A percentile compares a stretch with the other conserved stretches of the same genome.
Conservation (phyloP, 2,797 vertebrate species). For the Clamator glandarius region DNA sequence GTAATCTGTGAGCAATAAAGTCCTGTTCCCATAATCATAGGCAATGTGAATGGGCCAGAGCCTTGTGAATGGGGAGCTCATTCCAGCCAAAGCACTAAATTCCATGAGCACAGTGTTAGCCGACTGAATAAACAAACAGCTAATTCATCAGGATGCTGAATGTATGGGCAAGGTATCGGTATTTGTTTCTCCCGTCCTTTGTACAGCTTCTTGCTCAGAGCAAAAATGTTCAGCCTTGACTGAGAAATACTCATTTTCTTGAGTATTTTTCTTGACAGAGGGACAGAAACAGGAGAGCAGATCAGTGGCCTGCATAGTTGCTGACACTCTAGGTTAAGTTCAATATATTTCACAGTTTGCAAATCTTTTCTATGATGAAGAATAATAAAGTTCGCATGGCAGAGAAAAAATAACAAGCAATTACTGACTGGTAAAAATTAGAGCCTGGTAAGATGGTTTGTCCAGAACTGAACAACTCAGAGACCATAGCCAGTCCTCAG, state of each 20-base stretch:
- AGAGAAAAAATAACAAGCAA: background rate
- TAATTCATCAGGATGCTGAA: conserved; percentile 1
- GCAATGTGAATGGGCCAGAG: background rate
- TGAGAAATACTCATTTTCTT: background rate
- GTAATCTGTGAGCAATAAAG: conserved; percentile 33
- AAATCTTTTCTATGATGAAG: background rate
- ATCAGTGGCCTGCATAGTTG: background rate
- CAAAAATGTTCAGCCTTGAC: background rate
- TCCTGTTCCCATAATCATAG: background rate
- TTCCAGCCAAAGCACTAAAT: conserved; percentile 28
- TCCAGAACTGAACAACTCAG: background rate
- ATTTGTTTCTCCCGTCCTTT: conserved; percentile 1
- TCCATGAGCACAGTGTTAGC: background rate
- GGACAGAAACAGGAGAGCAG: background rate
- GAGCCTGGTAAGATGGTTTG: background rate
- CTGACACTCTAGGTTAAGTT: background rate
- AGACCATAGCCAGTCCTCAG: background rate
- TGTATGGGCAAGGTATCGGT: background rate
- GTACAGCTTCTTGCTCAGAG: background rate
- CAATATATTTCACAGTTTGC: background rate
- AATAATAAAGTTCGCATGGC: background rate
- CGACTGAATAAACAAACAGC: conserved; percentile 41
- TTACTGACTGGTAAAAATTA: background rate
- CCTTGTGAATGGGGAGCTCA: background rate
- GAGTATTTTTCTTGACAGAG: background rate